Base-by-base conservation (phyloP, 2,888 invertebrate species). In the Drosophila suboccidentalis region DNA sequence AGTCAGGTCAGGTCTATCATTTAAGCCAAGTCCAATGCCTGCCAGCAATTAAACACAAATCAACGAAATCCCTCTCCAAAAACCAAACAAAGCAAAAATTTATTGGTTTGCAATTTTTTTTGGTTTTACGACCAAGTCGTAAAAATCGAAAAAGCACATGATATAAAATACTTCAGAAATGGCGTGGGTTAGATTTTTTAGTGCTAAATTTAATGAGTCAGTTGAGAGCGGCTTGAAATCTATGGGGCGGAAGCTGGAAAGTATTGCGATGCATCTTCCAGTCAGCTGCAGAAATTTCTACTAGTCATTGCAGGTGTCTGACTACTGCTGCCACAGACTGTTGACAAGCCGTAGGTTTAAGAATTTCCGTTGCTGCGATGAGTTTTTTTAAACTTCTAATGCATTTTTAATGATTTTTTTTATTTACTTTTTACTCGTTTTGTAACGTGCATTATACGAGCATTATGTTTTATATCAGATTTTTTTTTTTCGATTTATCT, bases 241-340 rank as follows among this genome's bases (percentile, higher is more conserved):
- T 36, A 53, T 41, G 46, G 41, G 51, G 17, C 38, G 43, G 49
- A 32, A 22, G 22, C 36, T 46, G n/a, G n/a, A 11, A 36, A 11
- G 29, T 17, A 46, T 29, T 29, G 29, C 8, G 36, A n/a, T 51
- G 47, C 64, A 78, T 77, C 80, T 67, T 67, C 44, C 34, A 49
- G 15, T n/a, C 8, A n/a, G 26, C 17, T 65, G 75, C 53, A 58
- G 29, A 15, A n/a, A 61, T 62, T 59, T 62, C 63, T 39, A 75
- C 85, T 17, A 89, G 89, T 86, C 89, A 86, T 89, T 66, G 89
- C 86, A 86, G 87, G 82, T 87, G 89, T 82, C 55, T 34, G 51
- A 39, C 34, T 44, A 22, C 4, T 22, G 22, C 22, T 17, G 49
- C 49, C 19, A 17, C 29, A 53, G 58, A 46, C 49, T 64, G 59